phyloP scores from a whole-genome alignment of 92 coral and sea anemone species.

The Ricordea florida region DNA sequence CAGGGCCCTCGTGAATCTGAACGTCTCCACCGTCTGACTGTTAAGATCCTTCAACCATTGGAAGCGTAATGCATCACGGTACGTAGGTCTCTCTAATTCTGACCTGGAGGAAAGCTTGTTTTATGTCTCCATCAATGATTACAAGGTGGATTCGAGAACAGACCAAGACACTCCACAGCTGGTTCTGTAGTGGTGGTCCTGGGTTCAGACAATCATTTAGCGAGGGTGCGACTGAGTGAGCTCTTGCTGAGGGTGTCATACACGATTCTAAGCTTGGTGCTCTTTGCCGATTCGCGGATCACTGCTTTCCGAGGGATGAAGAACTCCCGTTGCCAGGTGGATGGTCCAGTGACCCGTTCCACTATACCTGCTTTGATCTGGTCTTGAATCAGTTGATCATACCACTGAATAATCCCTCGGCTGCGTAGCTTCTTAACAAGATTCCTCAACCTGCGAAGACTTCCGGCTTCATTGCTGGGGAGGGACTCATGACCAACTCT shows the following conservation, averaged over 20 bases:
- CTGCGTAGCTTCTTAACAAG: slow-evolving; percentile 7
- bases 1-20: too few relatives aligned
- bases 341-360: slow-evolving; percentile 1
- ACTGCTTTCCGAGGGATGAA: slow-evolving; percentile 42
- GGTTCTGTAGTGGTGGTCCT: slow-evolving; percentile 17
- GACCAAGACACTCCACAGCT: neutral
- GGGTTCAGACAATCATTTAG: slow-evolving; percentile 7
- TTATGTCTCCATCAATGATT: neutral
- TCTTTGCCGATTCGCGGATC: slow-evolving; percentile 3
- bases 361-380: slow-evolving; percentile 28
- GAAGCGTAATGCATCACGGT: neutral
- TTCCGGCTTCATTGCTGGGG: slow-evolving; percentile 13
- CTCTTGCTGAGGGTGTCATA: slow-evolving; percentile 14
- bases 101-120: neutral
- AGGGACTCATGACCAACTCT: slow-evolving; percentile 1
- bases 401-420: neutral
- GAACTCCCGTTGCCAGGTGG: slow-evolving; percentile 7
- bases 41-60: too few relatives aligned
- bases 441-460: neutral
- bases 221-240: neutral
- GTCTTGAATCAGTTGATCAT: slow-evolving; percentile 33
- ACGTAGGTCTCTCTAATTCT: neutral
- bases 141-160: neutral
- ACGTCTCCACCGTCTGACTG: too few relatives aligned
- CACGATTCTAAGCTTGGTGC: slow-evolving; percentile 15